Evolutionary conservation across 1,140 invertebrate species (phyloP).

Genomic region (Zaprionus ornatus): DNA sequence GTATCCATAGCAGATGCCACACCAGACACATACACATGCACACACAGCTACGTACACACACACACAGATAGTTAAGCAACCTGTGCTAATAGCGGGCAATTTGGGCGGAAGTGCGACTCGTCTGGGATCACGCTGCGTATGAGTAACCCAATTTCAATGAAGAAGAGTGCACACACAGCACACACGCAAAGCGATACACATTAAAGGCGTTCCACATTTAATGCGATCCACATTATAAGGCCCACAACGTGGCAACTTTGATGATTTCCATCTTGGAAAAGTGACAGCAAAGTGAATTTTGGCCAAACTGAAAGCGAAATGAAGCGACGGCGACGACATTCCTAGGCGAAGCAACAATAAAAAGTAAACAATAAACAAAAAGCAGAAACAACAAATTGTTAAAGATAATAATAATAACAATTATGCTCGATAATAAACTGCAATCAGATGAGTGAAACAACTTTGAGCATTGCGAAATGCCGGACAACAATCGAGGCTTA

Average conservation of each 20-base stretch:
- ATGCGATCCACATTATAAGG: slow-evolving; percentile 5
- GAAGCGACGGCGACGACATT: slow-evolving; percentile 15
- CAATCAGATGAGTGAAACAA: slow-evolving; percentile 46
- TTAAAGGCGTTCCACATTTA: slow-evolving; percentile 3
- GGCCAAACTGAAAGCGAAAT: slow-evolving; percentile 19
- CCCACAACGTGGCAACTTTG: slow-evolving; percentile 21
- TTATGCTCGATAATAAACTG: slow-evolving; percentile 72
- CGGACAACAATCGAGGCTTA: slow-evolving; percentile 49
- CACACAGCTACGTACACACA: not conserved
- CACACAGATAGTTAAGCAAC: not conserved
- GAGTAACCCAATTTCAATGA: slow-evolving; percentile 45
- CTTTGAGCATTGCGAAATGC: slow-evolving; percentile 55
- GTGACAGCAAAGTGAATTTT: not conserved
- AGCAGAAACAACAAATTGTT: not conserved
- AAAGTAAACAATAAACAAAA: not conserved
- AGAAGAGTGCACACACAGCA: not conserved
- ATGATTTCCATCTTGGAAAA: slow-evolving; percentile 22
- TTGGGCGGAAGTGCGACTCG: slow-evolving; percentile 30
- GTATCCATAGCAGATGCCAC: slow-evolving; percentile 39
- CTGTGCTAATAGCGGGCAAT: slow-evolving; percentile 32
- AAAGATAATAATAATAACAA: slow-evolving; percentile 29
- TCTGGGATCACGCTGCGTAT: slow-evolving; percentile 32
- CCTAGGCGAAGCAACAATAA: slow-evolving; percentile 20
- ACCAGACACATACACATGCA: not conserved
- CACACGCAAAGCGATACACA: not conserved